phyloP scores from a whole-genome alignment of 2,797 vertebrate species.

The Lateolabrax maculatus region DNA sequence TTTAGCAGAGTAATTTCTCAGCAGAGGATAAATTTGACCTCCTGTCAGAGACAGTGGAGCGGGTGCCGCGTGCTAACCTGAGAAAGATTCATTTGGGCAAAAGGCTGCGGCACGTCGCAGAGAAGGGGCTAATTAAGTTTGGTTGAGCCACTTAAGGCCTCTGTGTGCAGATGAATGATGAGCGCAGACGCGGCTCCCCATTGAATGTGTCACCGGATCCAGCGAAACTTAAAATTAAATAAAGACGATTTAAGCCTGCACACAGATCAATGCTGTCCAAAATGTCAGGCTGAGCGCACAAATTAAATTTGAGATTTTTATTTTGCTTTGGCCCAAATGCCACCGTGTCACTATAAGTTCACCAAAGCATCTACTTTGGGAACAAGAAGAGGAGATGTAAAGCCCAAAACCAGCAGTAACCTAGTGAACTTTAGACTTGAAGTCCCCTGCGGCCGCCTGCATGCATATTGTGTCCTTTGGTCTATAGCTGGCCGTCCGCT shows the following conservation, averaged over 20 bases:
- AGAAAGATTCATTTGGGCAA: conserved; percentile 74
- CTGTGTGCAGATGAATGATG: conserved; percentile 52
- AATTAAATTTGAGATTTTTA: conserved; percentile 6
- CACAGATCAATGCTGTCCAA: conserved; percentile 11
- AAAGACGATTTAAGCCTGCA: conserved; percentile 9
- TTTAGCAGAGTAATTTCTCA: conserved; percentile 79
- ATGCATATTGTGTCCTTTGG: conserved; percentile 29
- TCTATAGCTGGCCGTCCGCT: conserved; percentile 29
- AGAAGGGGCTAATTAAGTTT: conserved; percentile 76
- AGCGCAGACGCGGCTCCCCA: conserved; percentile 19
- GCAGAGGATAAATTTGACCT: conserved; percentile 71
- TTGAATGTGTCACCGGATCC: conserved; percentile 16
- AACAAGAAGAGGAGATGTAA: not conserved
- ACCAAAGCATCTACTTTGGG: not conserved
- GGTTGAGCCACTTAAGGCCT: conserved; percentile 58
- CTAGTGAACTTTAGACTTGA: conserved; percentile 23
- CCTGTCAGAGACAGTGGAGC: conserved; percentile 61
- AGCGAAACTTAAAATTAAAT: conserved; percentile 25
- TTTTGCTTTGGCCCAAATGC: not conserved
- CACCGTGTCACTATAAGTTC: not conserved
- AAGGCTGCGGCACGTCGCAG: conserved; percentile 42
- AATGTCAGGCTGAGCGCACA: not conserved
- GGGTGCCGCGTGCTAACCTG: conserved; percentile 66
- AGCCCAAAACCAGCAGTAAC: conserved; percentile 7
- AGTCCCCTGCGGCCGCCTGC: not conserved